phyloP scores from a whole-genome alignment of 2,888 invertebrate species.

The Limnephilus lunatus region DNA sequence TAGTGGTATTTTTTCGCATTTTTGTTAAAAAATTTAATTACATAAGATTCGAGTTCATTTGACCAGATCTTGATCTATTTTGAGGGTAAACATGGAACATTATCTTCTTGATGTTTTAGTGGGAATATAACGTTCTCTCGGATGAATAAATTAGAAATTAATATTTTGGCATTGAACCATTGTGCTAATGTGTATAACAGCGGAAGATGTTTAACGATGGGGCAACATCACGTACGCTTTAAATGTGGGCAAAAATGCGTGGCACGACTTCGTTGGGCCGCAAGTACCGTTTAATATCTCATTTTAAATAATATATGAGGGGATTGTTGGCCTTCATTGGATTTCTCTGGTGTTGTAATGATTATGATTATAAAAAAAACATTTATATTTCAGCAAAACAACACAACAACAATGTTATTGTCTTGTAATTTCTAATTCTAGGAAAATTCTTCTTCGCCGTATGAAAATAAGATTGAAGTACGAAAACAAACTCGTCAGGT shows the following conservation, averaged over 20 bases:
- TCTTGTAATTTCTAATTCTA: not conserved
- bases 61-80: not conserved
- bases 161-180: not conserved
- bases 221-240: not conserved
- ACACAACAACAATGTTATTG: not conserved
- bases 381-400: not conserved
- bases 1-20: not conserved
- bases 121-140: not conserved
- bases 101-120: not conserved
- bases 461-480: conserved; percentile 4
- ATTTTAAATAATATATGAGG: not conserved
- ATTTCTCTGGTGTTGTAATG: no score
- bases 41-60: not conserved
- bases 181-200: not conserved
- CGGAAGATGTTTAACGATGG: not conserved
- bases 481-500: conserved; percentile 36
- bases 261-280: not conserved
- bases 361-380: not conserved
- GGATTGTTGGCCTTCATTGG: not conserved
- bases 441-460: not conserved
- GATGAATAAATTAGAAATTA: not conserved
- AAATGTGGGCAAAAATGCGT: not conserved
- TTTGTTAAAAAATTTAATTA: not conserved
- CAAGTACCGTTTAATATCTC: not conserved
- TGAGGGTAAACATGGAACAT: no score